A percentile compares a stretch with the other conserved stretches of the same genome.
Conservation (phyloP, 2,113 vertebrate species). For the Nanorana parkeri region DNA sequence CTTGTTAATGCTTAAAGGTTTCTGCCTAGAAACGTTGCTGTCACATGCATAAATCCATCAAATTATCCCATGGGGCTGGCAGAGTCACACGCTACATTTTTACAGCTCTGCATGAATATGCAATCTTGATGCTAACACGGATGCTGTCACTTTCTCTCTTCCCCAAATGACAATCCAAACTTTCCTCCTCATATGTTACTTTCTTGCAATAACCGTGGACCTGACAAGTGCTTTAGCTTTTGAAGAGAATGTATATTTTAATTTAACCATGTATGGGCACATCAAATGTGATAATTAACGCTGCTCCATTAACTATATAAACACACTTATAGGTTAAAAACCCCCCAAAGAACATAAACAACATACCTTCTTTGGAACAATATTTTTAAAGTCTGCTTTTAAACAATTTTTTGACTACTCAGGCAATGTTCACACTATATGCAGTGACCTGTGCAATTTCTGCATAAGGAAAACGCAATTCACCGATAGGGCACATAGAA, state of each 20-base stretch:
- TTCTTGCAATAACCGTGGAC: conserved; percentile 23
- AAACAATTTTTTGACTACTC: no score
- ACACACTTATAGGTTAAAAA: no score
- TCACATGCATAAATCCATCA: conserved; percentile 36
- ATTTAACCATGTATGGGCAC: no score
- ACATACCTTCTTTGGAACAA: no score
- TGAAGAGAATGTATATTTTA: background rate
- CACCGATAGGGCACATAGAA: no score
- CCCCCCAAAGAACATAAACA: no score
- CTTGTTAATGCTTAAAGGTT: conserved; percentile 45
- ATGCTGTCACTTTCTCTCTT: conserved; percentile 40
- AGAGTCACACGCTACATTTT: conserved; percentile 27
- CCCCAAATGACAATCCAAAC: conserved; percentile 52
- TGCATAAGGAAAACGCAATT: no score
- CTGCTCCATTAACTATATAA: no score
- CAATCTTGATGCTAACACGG: background rate
- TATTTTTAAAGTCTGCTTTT: no score
- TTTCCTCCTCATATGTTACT: conserved; percentile 21
- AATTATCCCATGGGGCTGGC: conserved; percentile 26
- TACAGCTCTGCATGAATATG: background rate
- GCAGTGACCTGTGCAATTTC: no score
- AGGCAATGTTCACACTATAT: no score
- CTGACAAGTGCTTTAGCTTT: background rate
- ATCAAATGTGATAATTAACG: no score
- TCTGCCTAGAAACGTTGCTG: conserved; percentile 21